phyloP scores from a whole-genome alignment of 2,797 vertebrate species.

The Myotis planiceps region DNA sequence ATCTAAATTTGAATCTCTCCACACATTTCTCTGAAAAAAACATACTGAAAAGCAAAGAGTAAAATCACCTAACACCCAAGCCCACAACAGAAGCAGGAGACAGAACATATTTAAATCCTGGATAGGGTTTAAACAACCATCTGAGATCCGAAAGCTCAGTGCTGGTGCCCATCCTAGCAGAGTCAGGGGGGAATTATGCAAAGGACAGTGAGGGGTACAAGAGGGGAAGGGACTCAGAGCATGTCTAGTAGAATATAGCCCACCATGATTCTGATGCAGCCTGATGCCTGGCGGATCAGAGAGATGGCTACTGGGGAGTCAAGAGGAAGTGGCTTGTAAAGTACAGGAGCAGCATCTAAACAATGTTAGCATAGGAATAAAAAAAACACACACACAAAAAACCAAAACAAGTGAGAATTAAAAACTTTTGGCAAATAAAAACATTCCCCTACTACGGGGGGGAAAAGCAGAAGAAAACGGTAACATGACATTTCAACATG shows the following conservation, averaged over 20 bases:
- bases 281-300: neutral
- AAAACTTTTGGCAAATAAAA: slow-evolving; percentile 50
- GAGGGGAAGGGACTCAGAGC: neutral
- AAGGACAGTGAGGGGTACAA: neutral
- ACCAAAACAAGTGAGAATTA: neutral
- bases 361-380: neutral
- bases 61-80: neutral
- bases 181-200: neutral
- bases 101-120: neutral
- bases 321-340: neutral
- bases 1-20: neutral
- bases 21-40: neutral
- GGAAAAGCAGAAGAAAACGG: slow-evolving; percentile 8
- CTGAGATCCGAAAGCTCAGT: neutral
- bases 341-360: neutral
- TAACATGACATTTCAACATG: slow-evolving; percentile 7
- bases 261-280: neutral
- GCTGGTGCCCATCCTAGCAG: neutral
- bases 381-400: neutral
- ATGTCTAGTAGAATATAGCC: neutral
- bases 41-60: neutral
- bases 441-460: neutral
- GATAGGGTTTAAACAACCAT: neutral
- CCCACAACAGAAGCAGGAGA: neutral
- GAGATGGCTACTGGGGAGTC: neutral